phyloP scores from a whole-genome alignment of 2,113 vertebrate genomes.

The Columba livia region DNA sequence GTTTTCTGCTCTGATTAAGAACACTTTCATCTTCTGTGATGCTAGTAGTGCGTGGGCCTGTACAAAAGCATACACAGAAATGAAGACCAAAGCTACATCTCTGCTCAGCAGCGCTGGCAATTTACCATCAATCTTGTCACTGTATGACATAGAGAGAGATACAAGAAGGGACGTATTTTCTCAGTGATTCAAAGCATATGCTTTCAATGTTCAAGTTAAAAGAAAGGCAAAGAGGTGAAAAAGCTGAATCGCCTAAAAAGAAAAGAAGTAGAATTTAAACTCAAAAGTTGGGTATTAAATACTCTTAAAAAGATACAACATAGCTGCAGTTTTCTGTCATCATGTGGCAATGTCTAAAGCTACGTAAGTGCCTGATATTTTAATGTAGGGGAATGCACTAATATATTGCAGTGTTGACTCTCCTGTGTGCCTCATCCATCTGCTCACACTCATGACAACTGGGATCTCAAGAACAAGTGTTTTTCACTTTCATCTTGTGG shows the following conservation, averaged over 20 bases:
- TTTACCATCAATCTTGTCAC: constrained; percentile 25
- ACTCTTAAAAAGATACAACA: not conserved
- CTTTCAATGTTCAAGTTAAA: not conserved
- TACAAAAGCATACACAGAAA: constrained; percentile 22
- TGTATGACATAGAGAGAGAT: not conserved
- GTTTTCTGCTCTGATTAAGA: constrained; percentile 49
- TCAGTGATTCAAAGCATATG: not conserved
- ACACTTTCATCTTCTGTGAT: constrained; percentile 29
- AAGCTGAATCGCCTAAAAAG: not conserved
- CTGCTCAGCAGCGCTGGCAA: not conserved
- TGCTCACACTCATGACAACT: not conserved
- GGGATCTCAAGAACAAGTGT: not conserved
- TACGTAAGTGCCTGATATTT: not conserved
- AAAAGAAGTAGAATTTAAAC: not conserved
- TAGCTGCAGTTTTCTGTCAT: not conserved
- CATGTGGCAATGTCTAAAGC: not conserved
- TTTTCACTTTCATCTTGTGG: not conserved
- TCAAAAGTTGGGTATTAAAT: not conserved
- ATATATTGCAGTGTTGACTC: not conserved
- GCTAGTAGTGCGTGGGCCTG: not conserved
- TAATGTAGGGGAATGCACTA: rapidly evolving
- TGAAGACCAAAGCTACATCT: constrained; percentile 31
- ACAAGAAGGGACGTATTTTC: not conserved
- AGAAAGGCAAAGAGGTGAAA: not conserved
- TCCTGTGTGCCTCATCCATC: not conserved